These are phyloP conservation scores for Numenius arquata DNA, from an alignment of 2,113 vertebrate genomes.

Conservation along the genomic window DNA sequence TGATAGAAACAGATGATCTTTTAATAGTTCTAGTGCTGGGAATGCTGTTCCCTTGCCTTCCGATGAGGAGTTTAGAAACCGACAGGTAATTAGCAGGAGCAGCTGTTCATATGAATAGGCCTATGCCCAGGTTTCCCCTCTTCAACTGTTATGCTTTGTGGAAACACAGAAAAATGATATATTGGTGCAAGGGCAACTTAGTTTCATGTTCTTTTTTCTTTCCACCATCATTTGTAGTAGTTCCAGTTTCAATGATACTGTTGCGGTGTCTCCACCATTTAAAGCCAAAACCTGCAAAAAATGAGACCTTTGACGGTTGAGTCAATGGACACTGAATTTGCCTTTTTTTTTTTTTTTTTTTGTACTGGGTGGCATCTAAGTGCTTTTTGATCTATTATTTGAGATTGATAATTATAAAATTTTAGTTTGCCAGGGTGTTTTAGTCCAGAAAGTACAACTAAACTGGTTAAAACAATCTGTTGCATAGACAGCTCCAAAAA, in stretches of 20 bases:
- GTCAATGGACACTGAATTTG: neutral
- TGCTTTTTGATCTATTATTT: neutral
- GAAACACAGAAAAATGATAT: neutral
- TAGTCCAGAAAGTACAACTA: neutral
- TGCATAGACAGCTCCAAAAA: neutral
- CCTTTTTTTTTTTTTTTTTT: neutral
- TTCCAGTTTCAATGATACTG: neutral
- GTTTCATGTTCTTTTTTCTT: neutral
- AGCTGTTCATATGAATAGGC: conserved; percentile 48
- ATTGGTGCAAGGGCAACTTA: neutral
- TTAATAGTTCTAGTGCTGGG: conserved; percentile 50
- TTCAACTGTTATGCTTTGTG: conserved; percentile 7
- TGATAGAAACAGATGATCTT: conserved; percentile 41
- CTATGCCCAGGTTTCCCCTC: conserved; percentile 44
- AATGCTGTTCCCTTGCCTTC: conserved; percentile 34
- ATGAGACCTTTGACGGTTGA: neutral
- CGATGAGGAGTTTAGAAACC: conserved; percentile 9
- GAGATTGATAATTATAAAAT: neutral
- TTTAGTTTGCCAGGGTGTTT: neutral
- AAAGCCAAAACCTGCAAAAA: neutral
- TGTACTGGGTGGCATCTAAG: neutral
- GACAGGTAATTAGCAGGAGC: conserved; percentile 62
- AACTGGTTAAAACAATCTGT: neutral
- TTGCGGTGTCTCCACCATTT: neutral
- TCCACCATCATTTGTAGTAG: neutral